phyloP scores from a whole-genome alignment of 2,888 invertebrate genomes.

The Sialis fuliginosa region DNA sequence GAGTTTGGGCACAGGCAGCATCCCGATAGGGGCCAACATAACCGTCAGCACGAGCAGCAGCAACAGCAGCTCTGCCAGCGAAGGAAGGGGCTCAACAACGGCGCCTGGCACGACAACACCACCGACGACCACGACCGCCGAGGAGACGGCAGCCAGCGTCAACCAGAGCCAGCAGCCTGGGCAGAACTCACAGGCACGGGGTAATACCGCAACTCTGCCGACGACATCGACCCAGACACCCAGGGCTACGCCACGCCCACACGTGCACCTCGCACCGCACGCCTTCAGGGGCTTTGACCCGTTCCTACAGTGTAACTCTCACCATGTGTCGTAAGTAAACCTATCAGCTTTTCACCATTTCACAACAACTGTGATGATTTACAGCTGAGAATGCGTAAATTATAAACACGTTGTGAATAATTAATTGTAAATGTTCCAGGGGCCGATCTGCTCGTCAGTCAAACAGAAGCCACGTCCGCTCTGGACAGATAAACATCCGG shows the following conservation, averaged over 20 bases:
- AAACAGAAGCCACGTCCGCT: too few relatives aligned
- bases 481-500: too few relatives aligned
- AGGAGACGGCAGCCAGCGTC: conserved; percentile 10
- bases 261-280: conserved; percentile 42
- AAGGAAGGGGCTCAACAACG: neutral
- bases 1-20: conserved; percentile 7
- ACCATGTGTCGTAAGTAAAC: conserved; percentile 31
- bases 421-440: too few relatives aligned
- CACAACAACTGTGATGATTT: too few relatives aligned
- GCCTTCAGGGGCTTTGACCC: conserved; percentile 42
- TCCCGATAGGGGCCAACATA: conserved; percentile 7
- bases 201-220: conserved; percentile 47
- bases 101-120: conserved; percentile 6
- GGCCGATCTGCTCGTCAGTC: too few relatives aligned
- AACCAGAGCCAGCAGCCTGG: conserved; percentile 14
- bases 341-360: too few relatives aligned
- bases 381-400: too few relatives aligned
- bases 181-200: conserved; percentile 33
- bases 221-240: conserved; percentile 49
- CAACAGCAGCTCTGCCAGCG: neutral
- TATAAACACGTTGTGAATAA: too few relatives aligned
- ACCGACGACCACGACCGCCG: conserved; percentile 7
- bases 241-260: conserved; percentile 47
- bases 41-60: neutral
- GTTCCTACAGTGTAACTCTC: conserved; percentile 54